Evolutionary conservation across 2,113 vertebrate species (phyloP).

Genomic region (Crocuta crocuta): DNA sequence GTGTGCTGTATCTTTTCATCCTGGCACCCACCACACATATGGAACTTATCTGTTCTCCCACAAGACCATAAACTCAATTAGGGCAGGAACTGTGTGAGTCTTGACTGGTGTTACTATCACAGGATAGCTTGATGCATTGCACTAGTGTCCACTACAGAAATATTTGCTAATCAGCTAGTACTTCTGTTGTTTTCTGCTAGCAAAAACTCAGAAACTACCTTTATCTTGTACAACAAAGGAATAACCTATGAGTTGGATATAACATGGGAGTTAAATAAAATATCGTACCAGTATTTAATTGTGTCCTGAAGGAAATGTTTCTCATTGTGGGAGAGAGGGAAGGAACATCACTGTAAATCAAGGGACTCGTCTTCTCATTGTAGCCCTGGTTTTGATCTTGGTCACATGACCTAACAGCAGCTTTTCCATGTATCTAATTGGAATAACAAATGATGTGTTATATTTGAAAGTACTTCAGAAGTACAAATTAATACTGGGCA

Average conservation of each 20-base stretch:
- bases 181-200: background rate
- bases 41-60: background rate
- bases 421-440: background rate
- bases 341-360: background rate
- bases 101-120: background rate
- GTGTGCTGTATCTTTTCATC: background rate
- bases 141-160: background rate
- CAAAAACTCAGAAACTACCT: background rate
- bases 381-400: slow-evolving; percentile 37
- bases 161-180: background rate
- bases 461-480: background rate
- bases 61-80: background rate
- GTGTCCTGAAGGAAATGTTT: slow-evolving; percentile 17
- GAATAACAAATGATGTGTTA: background rate
- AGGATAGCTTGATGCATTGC: background rate
- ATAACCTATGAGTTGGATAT: background rate
- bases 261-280: slow-evolving; percentile 50
- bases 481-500: background rate
- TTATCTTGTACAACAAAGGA: background rate
- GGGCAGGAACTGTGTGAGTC: background rate
- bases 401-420: background rate
- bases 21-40: background rate
- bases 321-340: background rate
- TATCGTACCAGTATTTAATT: background rate
- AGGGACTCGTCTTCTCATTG: background rate